A percentile compares a stretch with the other conserved stretches of the same genome.
Evolutionary conservation across 2,113 vertebrate genomes (phyloP).

Genomic region (Pycnonotus jocosus): DNA sequence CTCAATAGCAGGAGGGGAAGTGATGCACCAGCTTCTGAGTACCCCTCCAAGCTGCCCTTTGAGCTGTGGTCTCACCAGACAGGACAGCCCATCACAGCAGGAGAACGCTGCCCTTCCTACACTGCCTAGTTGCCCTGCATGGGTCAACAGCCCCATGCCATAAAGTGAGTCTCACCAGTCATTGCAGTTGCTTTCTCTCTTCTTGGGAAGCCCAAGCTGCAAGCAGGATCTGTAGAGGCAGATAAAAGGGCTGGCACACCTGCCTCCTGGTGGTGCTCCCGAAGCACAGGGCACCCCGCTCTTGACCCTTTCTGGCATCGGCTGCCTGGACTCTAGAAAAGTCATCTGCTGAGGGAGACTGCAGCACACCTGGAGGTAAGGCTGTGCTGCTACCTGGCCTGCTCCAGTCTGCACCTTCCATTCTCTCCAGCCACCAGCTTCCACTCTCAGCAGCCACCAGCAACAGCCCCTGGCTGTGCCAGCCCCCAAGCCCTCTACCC

Average conservation of each 20-base stretch:
- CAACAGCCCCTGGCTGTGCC: neutral
- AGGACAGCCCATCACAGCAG: neutral
- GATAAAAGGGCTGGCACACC: neutral
- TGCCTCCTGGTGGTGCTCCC: neutral
- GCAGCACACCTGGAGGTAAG: neutral
- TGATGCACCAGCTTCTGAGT: neutral
- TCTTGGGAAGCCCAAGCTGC: neutral
- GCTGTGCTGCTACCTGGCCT: neutral
- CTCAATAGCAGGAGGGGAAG: neutral
- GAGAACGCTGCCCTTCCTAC: neutral
- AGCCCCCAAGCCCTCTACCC: neutral
- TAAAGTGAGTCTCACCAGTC: neutral
- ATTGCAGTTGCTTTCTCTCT: neutral
- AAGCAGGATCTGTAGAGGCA: neutral
- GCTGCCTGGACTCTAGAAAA: neutral
- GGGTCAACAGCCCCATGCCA: neutral
- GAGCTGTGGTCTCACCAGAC: neutral
- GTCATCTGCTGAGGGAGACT: neutral
- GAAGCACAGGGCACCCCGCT: neutral
- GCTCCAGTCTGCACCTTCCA: neutral
- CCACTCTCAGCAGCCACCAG: neutral
- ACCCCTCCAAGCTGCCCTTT: neutral
- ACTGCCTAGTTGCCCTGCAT: neutral
- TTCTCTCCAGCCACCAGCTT: neutral
- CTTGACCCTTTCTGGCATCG: neutral